Evolutionary conservation across 2,113 vertebrate genomes (phyloP).

Genomic region (Bucco capensis): DNA sequence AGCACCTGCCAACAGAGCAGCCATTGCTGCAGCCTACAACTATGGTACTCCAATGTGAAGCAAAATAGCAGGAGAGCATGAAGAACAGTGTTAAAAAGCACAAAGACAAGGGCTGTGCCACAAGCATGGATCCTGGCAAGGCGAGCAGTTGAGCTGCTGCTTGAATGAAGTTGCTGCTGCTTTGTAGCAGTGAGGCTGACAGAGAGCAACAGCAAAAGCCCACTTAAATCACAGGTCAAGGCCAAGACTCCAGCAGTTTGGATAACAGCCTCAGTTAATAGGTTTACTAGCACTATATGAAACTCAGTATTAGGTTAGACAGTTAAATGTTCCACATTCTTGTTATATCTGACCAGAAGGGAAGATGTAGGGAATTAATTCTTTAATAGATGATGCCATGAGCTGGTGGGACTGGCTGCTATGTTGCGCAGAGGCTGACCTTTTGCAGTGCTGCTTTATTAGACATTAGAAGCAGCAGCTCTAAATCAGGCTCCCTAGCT

Average conservation of each 20-base stretch:
- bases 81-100: not conserved
- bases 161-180: not conserved
- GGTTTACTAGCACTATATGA: not conserved
- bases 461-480: not conserved
- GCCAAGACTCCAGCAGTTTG: not conserved
- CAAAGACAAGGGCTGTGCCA: not conserved
- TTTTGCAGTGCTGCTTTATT: constrained; percentile 7
- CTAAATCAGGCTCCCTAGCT: constrained; percentile 35
- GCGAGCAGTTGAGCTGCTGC: not conserved
- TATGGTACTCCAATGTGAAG: accelerated
- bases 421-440: not conserved
- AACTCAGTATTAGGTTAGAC: not conserved
- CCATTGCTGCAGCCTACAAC: not conserved
- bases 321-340: not conserved
- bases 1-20: not conserved
- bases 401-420: not conserved
- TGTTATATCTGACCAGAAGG: not conserved
- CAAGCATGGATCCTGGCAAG: not conserved
- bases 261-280: not conserved
- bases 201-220: not conserved
- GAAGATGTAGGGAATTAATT: not conserved
- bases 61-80: not conserved
- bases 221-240: not conserved
- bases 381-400: not conserved
- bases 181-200: not conserved